Base-by-base conservation (phyloP, 2,888 invertebrate genomes). In the Apamea monoglypha region DNA sequence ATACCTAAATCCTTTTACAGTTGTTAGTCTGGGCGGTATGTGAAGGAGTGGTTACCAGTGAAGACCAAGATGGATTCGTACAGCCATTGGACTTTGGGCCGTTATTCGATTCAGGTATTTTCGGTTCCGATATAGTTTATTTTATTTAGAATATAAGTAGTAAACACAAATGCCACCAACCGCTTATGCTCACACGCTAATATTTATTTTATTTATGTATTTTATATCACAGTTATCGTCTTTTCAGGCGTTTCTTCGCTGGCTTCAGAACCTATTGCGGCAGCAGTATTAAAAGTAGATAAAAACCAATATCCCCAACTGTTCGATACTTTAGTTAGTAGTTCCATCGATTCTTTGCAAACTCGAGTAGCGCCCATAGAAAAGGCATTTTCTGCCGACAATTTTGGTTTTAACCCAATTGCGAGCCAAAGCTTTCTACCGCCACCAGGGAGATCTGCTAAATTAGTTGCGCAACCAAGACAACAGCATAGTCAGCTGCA, bases 21-120 rank as follows among this genome's bases (percentile, higher is more conserved):
- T 94, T 97, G 88, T 91, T 97, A 88, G 90, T 96, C 90, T 95
- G 93, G 94, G 93, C 96, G 91, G 91, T 95, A 91, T 95, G 94
- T 93, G 94, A 94, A 86, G 95, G 93, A 92, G 95, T 95, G 87
- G 88, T 94, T 86, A 90, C 93, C 81, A 92, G 89, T 87, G 94
- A 95, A 88, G 94, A 94, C 86, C 93, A 94, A 83, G 93, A 93
- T 87, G 97, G 96, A 87, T 97, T 97, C 89, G 97, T 97, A 44
- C 95, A 96, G 83, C 97, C 97, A 25, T 93, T 97, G 91, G 97
- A 97, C 92, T 97, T 97, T 90, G 95, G 96, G 18, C 94, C 97
- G n/a, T 95, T 97, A 90, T 97, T 97, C 85, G 93, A 95, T 74
- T 93, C 96, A 74, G 95, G 94, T 82, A 93, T 94, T 87, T 94